phyloP scores from a whole-genome alignment of 2,797 vertebrate species.

The Myotis daubentonii region DNA sequence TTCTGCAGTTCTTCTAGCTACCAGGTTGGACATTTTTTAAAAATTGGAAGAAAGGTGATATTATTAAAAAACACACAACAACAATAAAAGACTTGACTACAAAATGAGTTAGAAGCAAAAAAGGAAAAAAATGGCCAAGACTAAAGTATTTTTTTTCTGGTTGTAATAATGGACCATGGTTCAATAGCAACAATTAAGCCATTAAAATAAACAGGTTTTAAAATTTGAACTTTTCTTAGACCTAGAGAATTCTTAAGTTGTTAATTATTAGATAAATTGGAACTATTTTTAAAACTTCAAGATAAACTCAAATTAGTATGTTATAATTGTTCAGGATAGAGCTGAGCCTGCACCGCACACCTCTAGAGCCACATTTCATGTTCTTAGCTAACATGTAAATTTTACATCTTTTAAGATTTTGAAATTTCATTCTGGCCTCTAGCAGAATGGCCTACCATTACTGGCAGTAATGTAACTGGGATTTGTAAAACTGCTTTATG shows the following conservation, averaged over 20 bases:
- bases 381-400: slow-evolving; percentile 36
- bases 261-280: slow-evolving; percentile 51
- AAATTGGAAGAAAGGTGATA: slow-evolving; percentile 16
- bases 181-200: slow-evolving; percentile 29
- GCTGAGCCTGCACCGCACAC: slow-evolving; percentile 31
- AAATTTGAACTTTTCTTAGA: slow-evolving; percentile 11
- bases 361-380: slow-evolving; percentile 45
- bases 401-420: slow-evolving; percentile 57
- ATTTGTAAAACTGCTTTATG: slow-evolving; percentile 41
- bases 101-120: slow-evolving; percentile 46
- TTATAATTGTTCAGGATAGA: slow-evolving; percentile 36
- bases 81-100: neutral
- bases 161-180: slow-evolving; percentile 25
- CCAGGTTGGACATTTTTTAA: slow-evolving; percentile 31
- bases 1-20: slow-evolving; percentile 41
- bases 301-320: slow-evolving; percentile 55
- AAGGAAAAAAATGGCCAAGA: neutral
- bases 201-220: slow-evolving; percentile 49
- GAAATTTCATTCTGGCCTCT: slow-evolving; percentile 49
- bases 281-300: slow-evolving; percentile 43
- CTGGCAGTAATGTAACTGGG: neutral
- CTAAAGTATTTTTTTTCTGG: slow-evolving; percentile 37
- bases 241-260: slow-evolving; percentile 58
- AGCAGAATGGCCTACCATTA: too few species aligned
- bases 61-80: neutral